Evolutionary conservation across 1,140 invertebrate genomes (phyloP).

Genomic region (Acromyrmex heyeri): DNA sequence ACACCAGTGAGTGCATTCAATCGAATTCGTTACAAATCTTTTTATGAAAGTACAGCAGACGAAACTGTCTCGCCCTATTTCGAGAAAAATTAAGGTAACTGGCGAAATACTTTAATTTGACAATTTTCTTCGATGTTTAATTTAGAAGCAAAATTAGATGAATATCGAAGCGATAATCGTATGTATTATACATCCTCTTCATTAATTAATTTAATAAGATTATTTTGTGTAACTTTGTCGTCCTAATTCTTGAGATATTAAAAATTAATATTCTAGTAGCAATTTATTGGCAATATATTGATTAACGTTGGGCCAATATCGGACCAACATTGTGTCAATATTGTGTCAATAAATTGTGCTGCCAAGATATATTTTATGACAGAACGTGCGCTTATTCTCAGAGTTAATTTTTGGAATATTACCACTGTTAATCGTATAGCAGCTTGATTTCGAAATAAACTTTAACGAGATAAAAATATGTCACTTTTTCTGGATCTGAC

Average conservation of each 20-base stretch:
- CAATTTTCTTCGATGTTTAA: too few species aligned
- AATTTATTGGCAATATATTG: too few species aligned
- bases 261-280: background rate
- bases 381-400: too few species aligned
- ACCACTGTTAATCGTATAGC: background rate
- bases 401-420: background rate
- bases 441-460: background rate
- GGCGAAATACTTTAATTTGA: background rate
- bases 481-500: background rate
- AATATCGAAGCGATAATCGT: background rate
- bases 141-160: background rate
- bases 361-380: too few species aligned
- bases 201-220: background rate
- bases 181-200: background rate
- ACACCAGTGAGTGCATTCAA: too few species aligned
- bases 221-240: background rate
- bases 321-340: too few species aligned
- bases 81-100: background rate
- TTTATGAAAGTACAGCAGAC: conserved; percentile 52
- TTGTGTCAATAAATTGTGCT: too few species aligned
- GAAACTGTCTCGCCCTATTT: background rate
- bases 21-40: conserved; percentile 37
- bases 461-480: background rate
- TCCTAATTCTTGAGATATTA: background rate
- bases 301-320: too few species aligned